These are phyloP conservation scores for Corvus moneduloides DNA, from an alignment of 2,113 vertebrate species.

Conservation along the genomic window DNA sequence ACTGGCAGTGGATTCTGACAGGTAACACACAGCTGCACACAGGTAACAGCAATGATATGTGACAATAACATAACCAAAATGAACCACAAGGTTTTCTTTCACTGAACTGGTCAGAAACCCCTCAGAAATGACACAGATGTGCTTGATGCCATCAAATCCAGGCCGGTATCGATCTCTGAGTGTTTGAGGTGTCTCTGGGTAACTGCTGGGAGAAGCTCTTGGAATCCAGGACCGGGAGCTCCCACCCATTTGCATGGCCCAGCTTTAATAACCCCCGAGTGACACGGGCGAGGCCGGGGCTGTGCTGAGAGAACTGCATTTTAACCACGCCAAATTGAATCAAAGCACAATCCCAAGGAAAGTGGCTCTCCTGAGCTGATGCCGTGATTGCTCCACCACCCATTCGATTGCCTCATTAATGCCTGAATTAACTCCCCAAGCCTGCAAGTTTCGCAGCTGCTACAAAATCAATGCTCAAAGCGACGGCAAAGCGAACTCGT, in stretches of 20 bases:
- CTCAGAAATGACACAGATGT: background rate
- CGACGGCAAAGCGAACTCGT: constrained; percentile 16
- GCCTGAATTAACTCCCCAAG: constrained; percentile 71
- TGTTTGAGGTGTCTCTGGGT: background rate
- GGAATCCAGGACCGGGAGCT: background rate
- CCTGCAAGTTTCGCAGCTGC: constrained; percentile 31
- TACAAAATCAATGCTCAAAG: constrained; percentile 71
- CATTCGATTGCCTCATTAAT: constrained; percentile 70
- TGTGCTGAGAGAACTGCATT: background rate
- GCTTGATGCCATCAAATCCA: background rate
- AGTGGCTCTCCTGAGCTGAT: constrained; percentile 51
- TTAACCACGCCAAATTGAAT: background rate
- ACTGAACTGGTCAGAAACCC: background rate
- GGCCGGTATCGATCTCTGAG: accelerated
- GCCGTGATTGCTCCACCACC: constrained; percentile 58
- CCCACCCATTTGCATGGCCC: background rate
- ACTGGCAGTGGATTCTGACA: background rate
- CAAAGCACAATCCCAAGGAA: background rate
- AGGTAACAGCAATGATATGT: background rate
- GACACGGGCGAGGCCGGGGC: background rate
- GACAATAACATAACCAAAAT: background rate
- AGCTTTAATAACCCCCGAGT: background rate
- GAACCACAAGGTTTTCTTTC: background rate
- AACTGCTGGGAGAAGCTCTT: background rate
- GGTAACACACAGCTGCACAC: background rate